These are phyloP conservation scores for Chrysolina oricalcia DNA, from an alignment of 2,888 invertebrate species.

Conservation along the genomic window DNA sequence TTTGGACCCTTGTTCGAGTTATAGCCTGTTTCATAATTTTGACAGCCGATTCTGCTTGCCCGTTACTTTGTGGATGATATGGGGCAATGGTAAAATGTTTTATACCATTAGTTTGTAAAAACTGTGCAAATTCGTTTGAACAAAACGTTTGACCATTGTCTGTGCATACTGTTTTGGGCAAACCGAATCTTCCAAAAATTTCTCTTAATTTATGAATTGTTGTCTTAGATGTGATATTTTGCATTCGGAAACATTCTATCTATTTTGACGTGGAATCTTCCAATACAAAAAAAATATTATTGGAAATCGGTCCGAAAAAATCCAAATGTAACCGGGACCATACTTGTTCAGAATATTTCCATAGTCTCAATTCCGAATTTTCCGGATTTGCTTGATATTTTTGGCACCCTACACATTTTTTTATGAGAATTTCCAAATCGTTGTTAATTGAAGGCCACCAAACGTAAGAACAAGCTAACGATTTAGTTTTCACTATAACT, in stretches of 20 bases:
- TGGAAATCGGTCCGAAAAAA: slow-evolving; percentile 48
- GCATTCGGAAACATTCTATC: slow-evolving; percentile 50
- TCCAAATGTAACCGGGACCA: slow-evolving; percentile 56
- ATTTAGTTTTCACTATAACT: slow-evolving; percentile 59
- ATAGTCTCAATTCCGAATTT: slow-evolving; percentile 41
- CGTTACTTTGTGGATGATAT: slow-evolving; percentile 42
- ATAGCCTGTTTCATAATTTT: slow-evolving; percentile 36
- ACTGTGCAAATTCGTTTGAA: slow-evolving; percentile 35
- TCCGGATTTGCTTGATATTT: slow-evolving; percentile 16
- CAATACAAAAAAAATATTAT: slow-evolving; percentile 45
- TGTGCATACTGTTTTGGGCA: slow-evolving; percentile 49
- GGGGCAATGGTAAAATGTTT: slow-evolving; percentile 54
- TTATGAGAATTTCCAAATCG: slow-evolving; percentile 52
- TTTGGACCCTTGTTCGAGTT: neutral
- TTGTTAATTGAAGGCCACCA: slow-evolving; percentile 57
- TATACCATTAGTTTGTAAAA: slow-evolving; percentile 42
- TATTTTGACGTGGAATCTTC: slow-evolving; percentile 54
- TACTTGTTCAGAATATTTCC: slow-evolving; percentile 47
- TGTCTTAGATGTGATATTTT: slow-evolving; percentile 33
- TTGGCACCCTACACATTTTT: slow-evolving; percentile 13
- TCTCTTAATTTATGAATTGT: slow-evolving; percentile 48
- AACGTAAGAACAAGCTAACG: slow-evolving; percentile 54
- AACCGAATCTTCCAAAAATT: slow-evolving; percentile 47
- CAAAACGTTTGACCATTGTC: slow-evolving; percentile 52
- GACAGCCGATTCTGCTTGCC: slow-evolving; percentile 32